A percentile compares a stretch with the other conserved stretches of the same genome.
Evolutionary conservation across 2,888 invertebrate species (phyloP).

Genomic region (Ditula angustiorana): DNA sequence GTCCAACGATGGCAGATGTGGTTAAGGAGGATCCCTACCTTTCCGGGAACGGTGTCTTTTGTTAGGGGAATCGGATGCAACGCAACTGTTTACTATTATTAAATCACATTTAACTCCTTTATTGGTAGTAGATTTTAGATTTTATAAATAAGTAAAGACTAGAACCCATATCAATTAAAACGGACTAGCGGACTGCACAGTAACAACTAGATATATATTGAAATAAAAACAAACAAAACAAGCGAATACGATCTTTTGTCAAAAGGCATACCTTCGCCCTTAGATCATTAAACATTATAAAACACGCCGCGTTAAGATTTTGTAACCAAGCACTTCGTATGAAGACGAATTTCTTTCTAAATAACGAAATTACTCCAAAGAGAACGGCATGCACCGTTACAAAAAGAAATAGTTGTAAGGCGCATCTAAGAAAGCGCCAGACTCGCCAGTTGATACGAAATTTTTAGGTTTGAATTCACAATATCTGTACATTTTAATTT

Average conservation of each 20-base stretch:
- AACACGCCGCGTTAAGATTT: no score
- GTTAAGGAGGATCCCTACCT: background rate
- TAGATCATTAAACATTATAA: background rate
- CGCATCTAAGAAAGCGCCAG: background rate
- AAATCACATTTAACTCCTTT: background rate
- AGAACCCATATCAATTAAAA: no score
- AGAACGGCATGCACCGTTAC: conserved; percentile 1
- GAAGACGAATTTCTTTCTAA: background rate
- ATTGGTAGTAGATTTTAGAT: background rate
- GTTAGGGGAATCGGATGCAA: conserved; percentile 13
- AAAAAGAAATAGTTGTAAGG: background rate
- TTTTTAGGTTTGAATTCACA: conserved; percentile 5
- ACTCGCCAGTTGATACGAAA: conserved; percentile 2
- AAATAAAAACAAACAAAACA: no score
- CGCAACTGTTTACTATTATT: background rate
- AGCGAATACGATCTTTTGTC: no score
- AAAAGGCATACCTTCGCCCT: no score
- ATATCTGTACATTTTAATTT: no score
- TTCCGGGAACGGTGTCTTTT: conserved; percentile 8
- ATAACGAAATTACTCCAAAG: background rate
- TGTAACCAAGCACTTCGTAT: no score
- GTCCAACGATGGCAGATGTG: background rate
- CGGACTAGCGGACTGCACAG: no score
- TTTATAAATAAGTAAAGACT: background rate
- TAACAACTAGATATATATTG: no score